phyloP scores from a whole-genome alignment of 2,888 invertebrate genomes.

The Archips crataeganus region DNA sequence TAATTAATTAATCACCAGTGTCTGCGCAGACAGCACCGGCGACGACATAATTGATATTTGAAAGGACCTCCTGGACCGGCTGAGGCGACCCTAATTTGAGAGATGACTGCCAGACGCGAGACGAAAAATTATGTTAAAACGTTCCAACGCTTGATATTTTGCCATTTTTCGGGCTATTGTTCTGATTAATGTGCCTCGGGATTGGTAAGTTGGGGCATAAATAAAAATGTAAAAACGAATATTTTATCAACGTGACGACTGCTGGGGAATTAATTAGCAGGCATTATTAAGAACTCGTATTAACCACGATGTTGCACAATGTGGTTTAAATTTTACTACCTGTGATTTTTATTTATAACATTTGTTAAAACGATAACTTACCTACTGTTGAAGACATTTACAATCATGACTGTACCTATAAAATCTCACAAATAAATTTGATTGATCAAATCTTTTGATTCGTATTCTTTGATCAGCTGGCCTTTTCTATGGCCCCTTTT shows the following conservation, averaged over 20 bases:
- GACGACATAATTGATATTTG: slow-evolving; percentile 82
- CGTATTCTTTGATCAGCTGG: too few species aligned
- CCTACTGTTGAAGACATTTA: too few species aligned
- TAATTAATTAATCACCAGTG: slow-evolving; percentile 83
- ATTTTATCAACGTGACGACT: slow-evolving; percentile 1
- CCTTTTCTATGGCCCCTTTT: too few species aligned
- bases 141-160: slow-evolving; percentile 39
- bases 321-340: too few species aligned
- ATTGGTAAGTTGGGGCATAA: slow-evolving; percentile 31
- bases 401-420: too few species aligned
- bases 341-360: too few species aligned
- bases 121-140: slow-evolving; percentile 52
- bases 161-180: slow-evolving; percentile 40
- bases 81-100: slow-evolving; percentile 66
- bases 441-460: too few species aligned
- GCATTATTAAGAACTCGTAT: slow-evolving; percentile 9
- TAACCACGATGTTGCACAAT: neutral
- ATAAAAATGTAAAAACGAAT: slow-evolving; percentile 9
- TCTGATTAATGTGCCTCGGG: slow-evolving; percentile 40
- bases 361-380: too few species aligned
- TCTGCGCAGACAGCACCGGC: slow-evolving; percentile 64
- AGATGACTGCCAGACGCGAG: slow-evolving; percentile 61
- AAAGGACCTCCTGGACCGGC: slow-evolving; percentile 72
- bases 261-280: neutral
- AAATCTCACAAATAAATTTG: too few species aligned